Conservation (phyloP, 2,888 invertebrate species). For the Trichopria drosophilae region DNA sequence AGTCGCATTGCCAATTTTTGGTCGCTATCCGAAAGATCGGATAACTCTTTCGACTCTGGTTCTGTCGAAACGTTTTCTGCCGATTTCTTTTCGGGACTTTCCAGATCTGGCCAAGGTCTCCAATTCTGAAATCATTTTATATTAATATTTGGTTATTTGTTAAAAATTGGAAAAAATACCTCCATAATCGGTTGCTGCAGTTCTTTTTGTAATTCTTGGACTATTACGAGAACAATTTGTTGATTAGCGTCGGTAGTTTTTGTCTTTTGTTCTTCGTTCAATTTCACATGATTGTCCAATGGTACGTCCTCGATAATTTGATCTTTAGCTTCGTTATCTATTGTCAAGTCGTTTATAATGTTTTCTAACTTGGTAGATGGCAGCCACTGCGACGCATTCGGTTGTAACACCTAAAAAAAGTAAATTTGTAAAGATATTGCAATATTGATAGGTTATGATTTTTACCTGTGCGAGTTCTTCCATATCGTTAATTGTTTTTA, state of each 20-base stretch:
- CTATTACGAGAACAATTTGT: slow-evolving; percentile 73
- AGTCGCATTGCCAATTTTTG: slow-evolving; percentile 74
- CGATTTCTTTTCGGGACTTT: slow-evolving; percentile 41
- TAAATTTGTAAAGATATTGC: background rate
- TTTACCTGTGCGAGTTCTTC: slow-evolving; percentile 82
- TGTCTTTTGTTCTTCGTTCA: slow-evolving; percentile 33
- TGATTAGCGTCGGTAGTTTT: slow-evolving; percentile 40
- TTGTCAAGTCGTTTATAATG: slow-evolving; percentile 44
- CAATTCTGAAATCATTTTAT: slow-evolving; percentile 46
- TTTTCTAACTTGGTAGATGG: slow-evolving; percentile 45
- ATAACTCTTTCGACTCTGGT: slow-evolving; percentile 38
- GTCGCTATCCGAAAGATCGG: slow-evolving; percentile 48
- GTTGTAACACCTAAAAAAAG: slow-evolving; percentile 46
- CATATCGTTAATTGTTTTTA: slow-evolving; percentile 91
- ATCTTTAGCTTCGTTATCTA: slow-evolving; percentile 37
- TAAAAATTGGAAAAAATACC: slow-evolving; percentile 37
- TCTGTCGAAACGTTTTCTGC: slow-evolving; percentile 24
- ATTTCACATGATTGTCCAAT: slow-evolving; percentile 32
- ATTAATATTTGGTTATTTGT: slow-evolving; percentile 3
- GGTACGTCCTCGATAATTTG: slow-evolving; percentile 35
- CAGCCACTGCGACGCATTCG: slow-evolving; percentile 48
- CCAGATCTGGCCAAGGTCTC: slow-evolving; percentile 54
- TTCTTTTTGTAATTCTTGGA: slow-evolving; percentile 74
- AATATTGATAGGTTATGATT: background rate
- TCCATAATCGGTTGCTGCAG: slow-evolving; percentile 55